phyloP scores from a whole-genome alignment of 2,113 vertebrate genomes.

The Vimba vimba region DNA sequence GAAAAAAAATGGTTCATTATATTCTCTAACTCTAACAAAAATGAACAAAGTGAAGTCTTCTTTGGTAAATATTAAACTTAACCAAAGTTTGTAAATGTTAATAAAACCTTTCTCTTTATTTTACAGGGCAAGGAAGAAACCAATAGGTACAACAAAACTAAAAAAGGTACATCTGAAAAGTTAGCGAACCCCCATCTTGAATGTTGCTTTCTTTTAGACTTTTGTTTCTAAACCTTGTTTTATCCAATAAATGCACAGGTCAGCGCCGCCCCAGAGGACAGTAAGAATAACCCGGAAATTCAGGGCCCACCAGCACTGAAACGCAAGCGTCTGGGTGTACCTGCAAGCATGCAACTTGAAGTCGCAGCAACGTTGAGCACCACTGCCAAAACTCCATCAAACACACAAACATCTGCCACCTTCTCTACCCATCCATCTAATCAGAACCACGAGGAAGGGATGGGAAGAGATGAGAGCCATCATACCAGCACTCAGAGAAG shows the following conservation, averaged over 20 bases:
- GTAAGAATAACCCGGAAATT: not conserved
- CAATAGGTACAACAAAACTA: not conserved
- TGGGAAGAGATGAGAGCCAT: not conserved
- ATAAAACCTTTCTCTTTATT: not conserved
- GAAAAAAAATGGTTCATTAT: slow-evolving; percentile 11
- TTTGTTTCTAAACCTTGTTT: not conserved
- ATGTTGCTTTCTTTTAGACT: not conserved
- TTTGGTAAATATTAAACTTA: not conserved
- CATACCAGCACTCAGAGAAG: slow-evolving; percentile 30
- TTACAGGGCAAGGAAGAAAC: slow-evolving; percentile 50
- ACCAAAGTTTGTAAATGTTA: slow-evolving; percentile 47
- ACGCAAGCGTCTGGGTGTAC: slow-evolving; percentile 42
- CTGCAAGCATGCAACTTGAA: slow-evolving; percentile 34
- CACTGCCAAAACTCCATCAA: slow-evolving; percentile 26
- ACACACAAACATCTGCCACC: slow-evolving; percentile 9
- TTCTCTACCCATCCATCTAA: slow-evolving; percentile 9
- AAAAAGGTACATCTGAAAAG: slow-evolving; percentile 37
- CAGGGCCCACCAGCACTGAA: slow-evolving; percentile 28
- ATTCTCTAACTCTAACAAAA: not conserved
- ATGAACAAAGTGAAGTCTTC: not conserved
- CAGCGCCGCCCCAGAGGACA: not conserved
- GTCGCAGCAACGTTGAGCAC: slow-evolving; percentile 26
- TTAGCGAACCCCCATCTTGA: not conserved
- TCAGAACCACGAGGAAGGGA: not conserved
- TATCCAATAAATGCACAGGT: not conserved